Evolutionary conservation across 1,140 invertebrate genomes (phyloP), one percentile per base, ranked within the genome.

Genomic region (Pachyrhynchus sulphureomaculatus): DNA sequence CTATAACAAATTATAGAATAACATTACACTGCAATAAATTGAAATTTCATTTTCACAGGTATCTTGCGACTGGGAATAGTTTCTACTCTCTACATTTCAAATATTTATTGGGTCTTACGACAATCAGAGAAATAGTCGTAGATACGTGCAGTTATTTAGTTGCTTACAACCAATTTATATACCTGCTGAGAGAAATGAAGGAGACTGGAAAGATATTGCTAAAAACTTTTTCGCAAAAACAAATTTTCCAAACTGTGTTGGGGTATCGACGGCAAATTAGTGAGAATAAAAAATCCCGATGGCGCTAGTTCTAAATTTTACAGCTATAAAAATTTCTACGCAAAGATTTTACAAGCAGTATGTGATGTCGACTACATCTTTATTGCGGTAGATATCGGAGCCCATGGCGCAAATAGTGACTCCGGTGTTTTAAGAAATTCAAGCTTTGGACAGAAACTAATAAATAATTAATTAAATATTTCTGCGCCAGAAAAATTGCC

Each of bases 251-350:
- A 71, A 76, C 55, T 75, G 69, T 59, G 48, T 76, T 12, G 74
- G 70, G 26, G 71, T 15, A 52, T 76, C 12, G 76, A 75, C 49
- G 77, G 78, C 12, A 79, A 79, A 49, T 76, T 79, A 52, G 67
- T 78, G 34, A 59, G 72, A 53, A 53, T 53, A n/a, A 39, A 37
- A 12, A 53, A 37, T 15, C 51, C 51, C 13, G n/a, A 15, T 15
- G n/a, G 20, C 6, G 39, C 2, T 33, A 42, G 23, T n/a, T n/a
- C n/a, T n/a, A n/a, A n/a, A n/a, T n/a, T n/a, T n/a, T n/a, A n/a
- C n/a, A n/a, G n/a, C n/a, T 21, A n/a, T 17, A 6, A 70, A 69
- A 39, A 10, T 58, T 42, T 70, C 59, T 61, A 73, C 69, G 62
- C 72, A 65, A 18, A 68, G 77, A 23, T 54, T 4, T 17, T 42